Evolutionary conservation across 2,113 vertebrate species (phyloP).

Genomic region (Perca fluviatilis): DNA sequence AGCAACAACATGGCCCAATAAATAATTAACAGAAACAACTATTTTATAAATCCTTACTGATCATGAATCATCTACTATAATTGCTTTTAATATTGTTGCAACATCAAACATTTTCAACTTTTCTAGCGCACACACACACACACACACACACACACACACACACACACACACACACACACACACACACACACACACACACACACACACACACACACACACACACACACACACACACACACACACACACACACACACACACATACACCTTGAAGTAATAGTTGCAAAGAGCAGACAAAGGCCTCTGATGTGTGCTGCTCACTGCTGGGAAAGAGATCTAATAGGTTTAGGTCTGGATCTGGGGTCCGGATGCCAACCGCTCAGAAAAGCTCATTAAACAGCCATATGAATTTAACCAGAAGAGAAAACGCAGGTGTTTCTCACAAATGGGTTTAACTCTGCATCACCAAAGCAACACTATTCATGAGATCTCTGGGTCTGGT

Average conservation of each 20-base stretch:
- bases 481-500: slow-evolving; percentile 35
- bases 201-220: too few species aligned
- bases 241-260: not conserved
- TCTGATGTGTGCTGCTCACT: slow-evolving; percentile 32
- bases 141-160: too few species aligned
- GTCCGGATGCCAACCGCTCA: slow-evolving; percentile 60
- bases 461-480: slow-evolving; percentile 71
- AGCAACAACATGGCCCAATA: not conserved
- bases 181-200: too few species aligned
- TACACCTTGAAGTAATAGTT: not conserved
- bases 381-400: slow-evolving; percentile 82
- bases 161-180: too few species aligned
- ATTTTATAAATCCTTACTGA: not conserved
- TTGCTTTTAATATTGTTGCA: not conserved
- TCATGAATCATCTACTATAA: not conserved
- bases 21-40: not conserved
- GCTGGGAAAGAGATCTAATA: slow-evolving; percentile 66
- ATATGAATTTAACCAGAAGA: slow-evolving; percentile 75
- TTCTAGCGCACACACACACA: not conserved
- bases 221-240: not conserved
- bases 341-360: slow-evolving; percentile 73
- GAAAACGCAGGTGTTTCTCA: slow-evolving; percentile 76
- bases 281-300: slow-evolving; percentile 47
- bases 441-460: slow-evolving; percentile 76
- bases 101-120: not conserved